Evolutionary conservation across 30 jellyfish, hydroid and myxozoan genomes (phyloP).

Genomic region (Clytia hemisphaerica): DNA sequence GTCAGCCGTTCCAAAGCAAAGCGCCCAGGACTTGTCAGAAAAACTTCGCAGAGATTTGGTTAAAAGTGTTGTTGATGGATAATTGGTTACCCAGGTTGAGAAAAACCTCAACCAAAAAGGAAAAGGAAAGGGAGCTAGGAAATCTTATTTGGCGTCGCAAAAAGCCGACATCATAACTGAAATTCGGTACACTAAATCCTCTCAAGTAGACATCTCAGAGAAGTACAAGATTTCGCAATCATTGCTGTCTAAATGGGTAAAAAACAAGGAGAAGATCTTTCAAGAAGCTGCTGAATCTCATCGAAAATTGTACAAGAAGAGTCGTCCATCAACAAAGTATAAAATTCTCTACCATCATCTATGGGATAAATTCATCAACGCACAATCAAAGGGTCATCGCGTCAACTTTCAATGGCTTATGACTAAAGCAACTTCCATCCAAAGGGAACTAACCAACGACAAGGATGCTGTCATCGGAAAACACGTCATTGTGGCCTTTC

Average conservation of each 20-base stretch:
- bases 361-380: slow-evolving; percentile 6
- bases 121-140: neutral
- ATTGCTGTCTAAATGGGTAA: too few relatives aligned
- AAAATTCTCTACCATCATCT: slow-evolving; percentile 26
- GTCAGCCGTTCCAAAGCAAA: too few relatives aligned
- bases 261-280: neutral
- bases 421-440: slow-evolving; percentile 71
- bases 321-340: slow-evolving; percentile 38
- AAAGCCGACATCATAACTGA: neutral
- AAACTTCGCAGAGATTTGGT: neutral
- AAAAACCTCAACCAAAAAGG: neutral
- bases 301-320: slow-evolving; percentile 4
- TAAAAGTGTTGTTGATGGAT: neutral
- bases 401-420: slow-evolving; percentile 49
- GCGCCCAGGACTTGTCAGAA: neutral
- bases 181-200: too few relatives aligned
- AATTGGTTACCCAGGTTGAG: neutral
- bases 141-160: neutral
- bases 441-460: slow-evolving; percentile 25
- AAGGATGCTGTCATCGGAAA: slow-evolving; percentile 18
- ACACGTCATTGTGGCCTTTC: slow-evolving; percentile 33
- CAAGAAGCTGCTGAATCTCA: slow-evolving; percentile 26
- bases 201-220: too few relatives aligned
- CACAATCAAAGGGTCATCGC: slow-evolving; percentile 43
- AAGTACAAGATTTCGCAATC: too few relatives aligned